These are phyloP conservation scores for Galerucella nymphaeae DNA, from an alignment of 2,888 invertebrate species.

Conservation along the genomic window DNA sequence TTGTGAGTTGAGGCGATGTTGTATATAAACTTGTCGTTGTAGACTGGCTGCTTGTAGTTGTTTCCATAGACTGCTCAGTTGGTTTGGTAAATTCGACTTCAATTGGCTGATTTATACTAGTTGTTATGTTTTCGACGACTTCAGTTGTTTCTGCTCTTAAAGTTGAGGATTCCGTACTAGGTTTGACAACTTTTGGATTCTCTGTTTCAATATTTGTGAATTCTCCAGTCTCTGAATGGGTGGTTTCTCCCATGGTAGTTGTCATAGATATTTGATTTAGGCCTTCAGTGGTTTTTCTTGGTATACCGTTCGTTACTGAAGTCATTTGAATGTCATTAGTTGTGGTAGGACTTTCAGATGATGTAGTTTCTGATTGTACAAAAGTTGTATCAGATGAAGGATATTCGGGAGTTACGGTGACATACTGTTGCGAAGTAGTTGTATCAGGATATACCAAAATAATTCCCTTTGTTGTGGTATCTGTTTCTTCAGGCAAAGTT, in stretches of 20 bases:
- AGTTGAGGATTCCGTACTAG: not conserved
- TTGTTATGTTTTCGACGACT: not conserved
- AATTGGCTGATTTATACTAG: not conserved
- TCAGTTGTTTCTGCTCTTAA: not conserved
- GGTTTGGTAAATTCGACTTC: not conserved
- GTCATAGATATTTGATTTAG: not conserved
- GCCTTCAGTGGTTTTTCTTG: not conserved
- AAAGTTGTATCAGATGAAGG: conserved; percentile 16
- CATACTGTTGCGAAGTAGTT: conserved; percentile 41
- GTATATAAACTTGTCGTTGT: too few species aligned
- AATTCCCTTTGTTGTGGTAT: conserved; percentile 45
- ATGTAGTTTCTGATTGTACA: not conserved
- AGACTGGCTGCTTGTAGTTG: too few species aligned
- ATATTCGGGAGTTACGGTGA: conserved; percentile 44
- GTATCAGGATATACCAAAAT: conserved; percentile 40
- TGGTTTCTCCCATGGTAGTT: not conserved
- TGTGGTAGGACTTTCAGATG: not conserved
- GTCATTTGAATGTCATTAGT: conserved; percentile 3
- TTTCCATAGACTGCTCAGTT: conserved; percentile 6
- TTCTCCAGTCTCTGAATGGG: not conserved
- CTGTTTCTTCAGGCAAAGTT: not conserved
- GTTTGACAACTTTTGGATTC: too few species aligned
- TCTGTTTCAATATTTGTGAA: too few species aligned
- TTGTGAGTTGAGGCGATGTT: too few species aligned
- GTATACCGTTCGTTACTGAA: not conserved